Evolutionary conservation across 2,797 vertebrate genomes (phyloP), one percentile per base, ranked within the genome.

Genomic region (Atherinosoma microstoma): DNA sequence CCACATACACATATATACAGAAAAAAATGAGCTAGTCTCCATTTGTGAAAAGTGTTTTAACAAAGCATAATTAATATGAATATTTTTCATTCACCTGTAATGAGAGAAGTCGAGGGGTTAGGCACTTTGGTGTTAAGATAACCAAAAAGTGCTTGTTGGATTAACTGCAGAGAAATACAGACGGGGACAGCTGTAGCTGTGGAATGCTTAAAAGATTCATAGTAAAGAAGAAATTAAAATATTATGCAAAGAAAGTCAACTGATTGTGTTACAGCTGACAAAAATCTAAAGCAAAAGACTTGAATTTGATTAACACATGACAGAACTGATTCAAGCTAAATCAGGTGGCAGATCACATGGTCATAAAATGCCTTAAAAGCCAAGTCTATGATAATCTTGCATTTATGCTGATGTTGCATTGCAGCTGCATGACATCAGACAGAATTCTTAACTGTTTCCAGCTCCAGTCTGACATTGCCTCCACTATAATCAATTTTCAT

Each of bases 31-130:
- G 36, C 6, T 32, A 18, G 27, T 59, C 51, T 67, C 38, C 12
- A 59, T 34, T 47, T 4, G 4, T 67, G 30, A 70, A 53, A 53
- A 36, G 0, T 15, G 15, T 66, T 16, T 58, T 20, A 27, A 16
- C 34, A 62, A 34, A 22, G 38, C 29, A 70, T 65, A 70, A 73
- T 67, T 35, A 35, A 15, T 27, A 22, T 36, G 20, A 68, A 66
- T 29, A 61, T 63, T 69, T 22, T 49, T 45, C 6, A 22, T 58
- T 73, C 9, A n/a, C 9, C n/a, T 68, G 29, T 61, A 34, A 53
- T 24, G 4, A 47, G 20, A 64, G 15, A 65, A 60, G 64, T 11
- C 59, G 16, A 38, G 1, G 20, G 36, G 34, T 4, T 38, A 49
- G 34, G 32, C 24, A 27, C 24, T 27, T 27, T 27, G 24, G 22